phyloP scores from a whole-genome alignment of 2,888 invertebrate species.

The Exephanes ischioxanthus region DNA sequence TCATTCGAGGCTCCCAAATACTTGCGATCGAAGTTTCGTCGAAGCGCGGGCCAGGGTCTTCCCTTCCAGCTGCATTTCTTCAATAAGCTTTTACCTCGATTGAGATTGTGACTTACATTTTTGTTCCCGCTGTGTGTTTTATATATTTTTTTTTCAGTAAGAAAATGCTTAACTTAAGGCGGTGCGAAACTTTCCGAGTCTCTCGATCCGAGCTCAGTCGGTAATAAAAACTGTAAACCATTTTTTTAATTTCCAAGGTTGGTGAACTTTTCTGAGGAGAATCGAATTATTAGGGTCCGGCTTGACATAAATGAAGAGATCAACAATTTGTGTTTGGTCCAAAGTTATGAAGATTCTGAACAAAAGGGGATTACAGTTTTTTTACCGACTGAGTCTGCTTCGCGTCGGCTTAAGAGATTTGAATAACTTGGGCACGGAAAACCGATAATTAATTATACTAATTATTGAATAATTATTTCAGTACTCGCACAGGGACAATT shows the following conservation, averaged over 20 bases:
- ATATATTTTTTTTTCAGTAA: background rate
- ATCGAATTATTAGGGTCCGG: too few relatives aligned
- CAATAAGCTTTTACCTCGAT: background rate
- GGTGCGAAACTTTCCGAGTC: too few relatives aligned
- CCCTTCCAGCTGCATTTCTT: background rate
- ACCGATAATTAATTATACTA: background rate
- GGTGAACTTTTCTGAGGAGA: too few relatives aligned
- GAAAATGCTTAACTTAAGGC: too few relatives aligned
- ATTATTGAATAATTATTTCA: conserved; percentile 69
- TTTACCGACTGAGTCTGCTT: background rate
- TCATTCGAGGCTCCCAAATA: background rate
- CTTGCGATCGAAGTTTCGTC: background rate
- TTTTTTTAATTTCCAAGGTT: too few relatives aligned
- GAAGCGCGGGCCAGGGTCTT: background rate
- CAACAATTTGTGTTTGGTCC: too few relatives aligned
- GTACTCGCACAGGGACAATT: conserved; percentile 78
- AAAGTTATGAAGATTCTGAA: background rate
- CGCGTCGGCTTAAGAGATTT: background rate
- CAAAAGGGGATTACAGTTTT: background rate
- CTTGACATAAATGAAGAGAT: too few relatives aligned
- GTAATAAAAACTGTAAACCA: background rate
- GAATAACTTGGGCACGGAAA: background rate
- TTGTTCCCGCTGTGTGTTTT: background rate
- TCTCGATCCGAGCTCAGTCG: background rate
- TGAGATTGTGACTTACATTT: background rate